Evolutionary conservation across 2,113 vertebrate species (phyloP).

Genomic region (Eublepharis macularius): DNA sequence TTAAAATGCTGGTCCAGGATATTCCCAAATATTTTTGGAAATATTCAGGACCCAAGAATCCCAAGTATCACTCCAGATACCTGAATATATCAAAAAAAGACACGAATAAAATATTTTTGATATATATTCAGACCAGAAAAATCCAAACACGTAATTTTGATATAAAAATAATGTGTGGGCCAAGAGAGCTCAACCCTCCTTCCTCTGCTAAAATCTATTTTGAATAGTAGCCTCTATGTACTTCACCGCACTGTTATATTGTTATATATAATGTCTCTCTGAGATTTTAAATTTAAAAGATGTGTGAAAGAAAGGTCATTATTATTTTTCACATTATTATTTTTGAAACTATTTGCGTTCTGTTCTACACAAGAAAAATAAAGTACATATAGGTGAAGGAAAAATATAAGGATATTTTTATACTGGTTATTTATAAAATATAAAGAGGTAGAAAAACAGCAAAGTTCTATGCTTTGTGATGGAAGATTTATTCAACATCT

Average conservation of each 20-base stretch:
- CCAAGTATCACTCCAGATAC: too few relatives aligned
- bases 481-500: slow-evolving; percentile 43
- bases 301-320: background rate
- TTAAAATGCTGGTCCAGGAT: too few relatives aligned
- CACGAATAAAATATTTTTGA: too few relatives aligned
- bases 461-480: background rate
- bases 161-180: too few relatives aligned
- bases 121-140: too few relatives aligned
- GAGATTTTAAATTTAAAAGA: background rate
- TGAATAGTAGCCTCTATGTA: too few relatives aligned
- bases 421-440: background rate
- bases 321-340: background rate
- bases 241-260: background rate
- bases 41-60: too few relatives aligned
- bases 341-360: background rate
- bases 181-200: too few relatives aligned
- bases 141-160: too few relatives aligned
- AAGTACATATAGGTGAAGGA: background rate
- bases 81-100: too few relatives aligned
- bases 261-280: background rate
- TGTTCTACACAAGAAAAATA: background rate
- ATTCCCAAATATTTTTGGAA: too few relatives aligned
- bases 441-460: background rate
- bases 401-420: background rate
- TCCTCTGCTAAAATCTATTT: too few relatives aligned